These are phyloP conservation scores for Drosophila paucipuncta DNA, from an alignment of 2,888 invertebrate species.

Conservation along the genomic window DNA sequence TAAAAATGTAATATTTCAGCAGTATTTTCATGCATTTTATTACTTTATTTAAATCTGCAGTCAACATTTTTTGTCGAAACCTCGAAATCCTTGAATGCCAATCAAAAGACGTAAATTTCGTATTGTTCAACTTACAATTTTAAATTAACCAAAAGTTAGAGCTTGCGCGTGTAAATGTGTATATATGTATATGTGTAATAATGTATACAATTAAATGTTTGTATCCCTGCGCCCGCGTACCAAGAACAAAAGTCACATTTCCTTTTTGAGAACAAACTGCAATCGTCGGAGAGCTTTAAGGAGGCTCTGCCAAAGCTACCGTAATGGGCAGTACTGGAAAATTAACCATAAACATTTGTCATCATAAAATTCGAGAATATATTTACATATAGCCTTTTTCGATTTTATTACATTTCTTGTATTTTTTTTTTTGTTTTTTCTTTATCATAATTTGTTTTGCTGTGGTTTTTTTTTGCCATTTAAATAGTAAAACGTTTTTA, in stretches of 20 bases:
- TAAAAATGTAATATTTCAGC: background rate
- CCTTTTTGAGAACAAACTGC: background rate
- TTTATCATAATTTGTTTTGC: slow-evolving; percentile 66
- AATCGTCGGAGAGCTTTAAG: background rate
- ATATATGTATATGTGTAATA: background rate
- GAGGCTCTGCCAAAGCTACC: background rate
- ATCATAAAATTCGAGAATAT: slow-evolving; percentile 49
- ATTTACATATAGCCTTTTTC: slow-evolving; percentile 63
- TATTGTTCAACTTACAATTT: background rate
- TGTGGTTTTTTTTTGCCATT: slow-evolving; percentile 64
- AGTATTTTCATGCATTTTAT: background rate
- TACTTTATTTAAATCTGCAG: background rate
- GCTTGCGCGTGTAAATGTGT: background rate
- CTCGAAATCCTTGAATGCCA: background rate
- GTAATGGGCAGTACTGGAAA: background rate
- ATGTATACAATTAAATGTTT: background rate
- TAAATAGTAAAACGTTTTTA: slow-evolving; percentile 79
- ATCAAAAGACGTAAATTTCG: background rate
- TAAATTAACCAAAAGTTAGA: background rate
- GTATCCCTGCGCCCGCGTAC: background rate
- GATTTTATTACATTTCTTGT: slow-evolving; percentile 60
- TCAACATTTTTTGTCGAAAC: background rate
- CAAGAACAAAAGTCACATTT: background rate
- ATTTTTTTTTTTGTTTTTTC: slow-evolving; percentile 44
- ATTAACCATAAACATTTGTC: slow-evolving; percentile 11